Percentiles rank a stretch among this genome's conserved stretches.
Evolutionary conservation across 2,888 invertebrate species (phyloP).

Genomic region (Mythimna pallens): DNA sequence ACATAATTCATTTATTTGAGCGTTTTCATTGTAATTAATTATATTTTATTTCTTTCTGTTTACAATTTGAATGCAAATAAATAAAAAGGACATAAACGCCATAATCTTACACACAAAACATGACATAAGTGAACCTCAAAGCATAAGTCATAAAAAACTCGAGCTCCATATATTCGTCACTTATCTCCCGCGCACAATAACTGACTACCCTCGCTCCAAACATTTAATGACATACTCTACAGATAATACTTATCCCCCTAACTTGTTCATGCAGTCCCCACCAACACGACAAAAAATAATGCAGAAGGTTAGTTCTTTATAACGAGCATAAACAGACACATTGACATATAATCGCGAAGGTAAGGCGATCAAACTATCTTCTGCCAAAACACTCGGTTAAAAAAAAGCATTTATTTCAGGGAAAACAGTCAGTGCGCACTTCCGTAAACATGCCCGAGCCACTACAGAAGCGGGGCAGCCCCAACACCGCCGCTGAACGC

Average conservation of each 20-base stretch:
- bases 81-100: conserved; percentile 18
- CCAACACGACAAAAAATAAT: background rate
- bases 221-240: conserved; percentile 59
- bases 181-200: conserved; percentile 48
- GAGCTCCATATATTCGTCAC: conserved; percentile 37
- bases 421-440: no score
- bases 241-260: conserved; percentile 42
- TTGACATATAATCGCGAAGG: no score
- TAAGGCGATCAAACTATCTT: no score
- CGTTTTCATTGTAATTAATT: no score
- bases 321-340: background rate
- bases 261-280: conserved; percentile 44
- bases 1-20: no score
- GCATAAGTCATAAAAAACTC: conserved; percentile 48
- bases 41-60: background rate
- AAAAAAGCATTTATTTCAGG: no score
- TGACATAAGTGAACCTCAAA: conserved; percentile 14
- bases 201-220: conserved; percentile 46
- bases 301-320: background rate
- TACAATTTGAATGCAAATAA: background rate
- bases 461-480: no score
- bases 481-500: no score
- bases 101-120: conserved; percentile 20
- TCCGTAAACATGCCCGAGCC: no score
- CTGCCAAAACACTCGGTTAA: no score